phyloP scores from a whole-genome alignment of 2,888 invertebrate genomes.

The Laspeyria flexula region DNA sequence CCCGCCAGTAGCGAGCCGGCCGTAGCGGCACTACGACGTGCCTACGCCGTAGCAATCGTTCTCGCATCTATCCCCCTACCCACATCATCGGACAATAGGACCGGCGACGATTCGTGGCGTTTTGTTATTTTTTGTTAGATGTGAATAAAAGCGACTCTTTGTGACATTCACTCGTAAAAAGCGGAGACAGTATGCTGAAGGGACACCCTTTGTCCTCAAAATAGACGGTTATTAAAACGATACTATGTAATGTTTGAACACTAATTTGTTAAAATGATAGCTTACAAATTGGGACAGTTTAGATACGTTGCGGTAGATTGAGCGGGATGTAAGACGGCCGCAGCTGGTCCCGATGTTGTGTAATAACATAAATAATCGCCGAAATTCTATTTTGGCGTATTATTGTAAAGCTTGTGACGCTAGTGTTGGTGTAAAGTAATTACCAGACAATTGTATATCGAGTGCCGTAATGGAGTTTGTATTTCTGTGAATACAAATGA shows the following conservation, averaged over 20 bases:
- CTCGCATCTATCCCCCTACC: slow-evolving; percentile 50
- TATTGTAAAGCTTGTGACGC: slow-evolving; percentile 61
- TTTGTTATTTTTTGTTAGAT: slow-evolving; percentile 77
- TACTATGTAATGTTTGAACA: slow-evolving; percentile 62
- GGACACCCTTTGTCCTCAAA: slow-evolving; percentile 56
- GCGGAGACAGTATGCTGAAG: slow-evolving; percentile 62
- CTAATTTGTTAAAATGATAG: slow-evolving; percentile 54
- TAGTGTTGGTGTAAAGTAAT: slow-evolving; percentile 67
- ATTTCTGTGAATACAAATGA: slow-evolving; percentile 39
- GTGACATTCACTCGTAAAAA: slow-evolving; percentile 67
- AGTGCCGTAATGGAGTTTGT: slow-evolving; percentile 68
- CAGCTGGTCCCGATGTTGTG: slow-evolving; percentile 46
- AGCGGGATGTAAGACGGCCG: slow-evolving; percentile 51
- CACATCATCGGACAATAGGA: slow-evolving; percentile 70
- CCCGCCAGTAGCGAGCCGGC: slow-evolving; percentile 81
- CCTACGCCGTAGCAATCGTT: slow-evolving; percentile 69
- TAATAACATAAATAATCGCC: slow-evolving; percentile 47
- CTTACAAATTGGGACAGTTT: slow-evolving; percentile 57
- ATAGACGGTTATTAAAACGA: slow-evolving; percentile 54
- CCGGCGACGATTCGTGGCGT: slow-evolving; percentile 73
- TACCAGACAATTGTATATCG: slow-evolving; percentile 57
- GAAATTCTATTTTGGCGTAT: slow-evolving; percentile 46
- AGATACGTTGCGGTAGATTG: slow-evolving; percentile 59
- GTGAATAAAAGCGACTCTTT: slow-evolving; percentile 74
- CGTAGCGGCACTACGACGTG: slow-evolving; percentile 76